Evolutionary conservation across 2,797 vertebrate species (phyloP).

Genomic region (Danio choprae): DNA sequence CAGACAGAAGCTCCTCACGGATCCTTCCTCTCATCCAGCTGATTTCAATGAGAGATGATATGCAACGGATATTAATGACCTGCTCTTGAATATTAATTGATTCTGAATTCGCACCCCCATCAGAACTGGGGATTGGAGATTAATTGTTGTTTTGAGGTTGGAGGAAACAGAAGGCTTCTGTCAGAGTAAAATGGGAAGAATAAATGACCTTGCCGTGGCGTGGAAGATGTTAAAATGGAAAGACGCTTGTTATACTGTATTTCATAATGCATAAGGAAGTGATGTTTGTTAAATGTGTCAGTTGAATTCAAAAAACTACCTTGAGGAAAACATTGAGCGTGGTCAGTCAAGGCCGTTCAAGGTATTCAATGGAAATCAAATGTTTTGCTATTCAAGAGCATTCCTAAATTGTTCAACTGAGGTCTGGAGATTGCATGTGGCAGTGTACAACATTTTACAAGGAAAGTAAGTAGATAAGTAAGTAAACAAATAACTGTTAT

Average conservation of each 20-base stretch:
- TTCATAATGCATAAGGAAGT: neutral
- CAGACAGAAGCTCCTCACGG: neutral
- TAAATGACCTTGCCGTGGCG: constrained; percentile 17
- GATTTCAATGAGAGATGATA: constrained; percentile 50
- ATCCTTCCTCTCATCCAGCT: constrained; percentile 39
- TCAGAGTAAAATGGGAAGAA: neutral
- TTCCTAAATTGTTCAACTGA: no score
- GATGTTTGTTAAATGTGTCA: neutral
- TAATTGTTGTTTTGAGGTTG: constrained; percentile 17
- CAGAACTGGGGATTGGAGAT: constrained; percentile 45
- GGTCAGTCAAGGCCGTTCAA: neutral
- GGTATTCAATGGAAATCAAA: neutral
- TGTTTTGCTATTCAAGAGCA: neutral
- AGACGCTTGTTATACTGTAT: neutral
- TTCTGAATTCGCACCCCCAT: constrained; percentile 41
- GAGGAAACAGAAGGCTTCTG: constrained; percentile 23
- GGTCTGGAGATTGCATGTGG: no score
- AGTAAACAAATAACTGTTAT: no score
- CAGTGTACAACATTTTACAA: no score
- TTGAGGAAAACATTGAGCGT: neutral
- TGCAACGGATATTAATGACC: constrained; percentile 23
- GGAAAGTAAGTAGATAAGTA: no score
- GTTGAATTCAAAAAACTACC: neutral
- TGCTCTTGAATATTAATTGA: constrained; percentile 49
- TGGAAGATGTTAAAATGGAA: neutral